Percentiles rank a stretch among this genome's conserved stretches.
phyloP scores from a whole-genome alignment of 2,888 invertebrate species.

The Operophtera brumata region DNA sequence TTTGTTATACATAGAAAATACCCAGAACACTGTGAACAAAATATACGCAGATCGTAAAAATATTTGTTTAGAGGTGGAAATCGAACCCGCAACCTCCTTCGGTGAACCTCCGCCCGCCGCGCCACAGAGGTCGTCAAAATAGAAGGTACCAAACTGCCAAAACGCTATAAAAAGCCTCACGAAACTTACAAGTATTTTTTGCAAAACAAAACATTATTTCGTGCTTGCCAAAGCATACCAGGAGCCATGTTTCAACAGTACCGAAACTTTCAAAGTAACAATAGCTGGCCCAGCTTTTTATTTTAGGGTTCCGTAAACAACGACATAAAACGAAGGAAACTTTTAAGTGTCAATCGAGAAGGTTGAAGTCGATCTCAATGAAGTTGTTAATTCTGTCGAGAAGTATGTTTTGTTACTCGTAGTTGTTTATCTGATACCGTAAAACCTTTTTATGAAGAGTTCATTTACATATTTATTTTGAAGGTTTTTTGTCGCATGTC shows the following conservation, averaged over 20 bases:
- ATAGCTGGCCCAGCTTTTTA: slow-evolving; percentile 25
- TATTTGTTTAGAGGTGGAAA: too few relatives aligned
- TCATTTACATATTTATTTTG: slow-evolving; percentile 18
- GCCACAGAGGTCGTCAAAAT: not conserved
- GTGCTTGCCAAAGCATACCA: slow-evolving; percentile 27
- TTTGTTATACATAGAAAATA: too few relatives aligned
- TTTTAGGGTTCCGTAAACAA: slow-evolving; percentile 34
- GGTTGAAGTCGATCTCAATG: slow-evolving; percentile 19
- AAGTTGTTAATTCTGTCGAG: slow-evolving; percentile 20
- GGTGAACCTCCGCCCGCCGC: too few relatives aligned
- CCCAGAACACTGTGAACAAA: too few relatives aligned
- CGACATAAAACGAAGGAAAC: slow-evolving; percentile 28
- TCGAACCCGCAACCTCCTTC: too few relatives aligned
- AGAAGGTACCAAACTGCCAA: not conserved
- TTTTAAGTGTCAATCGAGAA: slow-evolving; percentile 32
- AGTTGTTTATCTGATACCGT: slow-evolving; percentile 19
- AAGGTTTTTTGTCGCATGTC: slow-evolving; percentile 1
- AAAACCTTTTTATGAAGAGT: slow-evolving; percentile 17
- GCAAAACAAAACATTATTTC: slow-evolving; percentile 18
- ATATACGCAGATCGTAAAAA: too few relatives aligned
- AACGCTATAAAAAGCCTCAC: not conserved
- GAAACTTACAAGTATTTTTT: slow-evolving; percentile 17
- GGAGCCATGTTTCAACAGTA: slow-evolving; percentile 18
- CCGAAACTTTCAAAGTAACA: slow-evolving; percentile 30
- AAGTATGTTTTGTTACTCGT: slow-evolving; percentile 17